Conservation (phyloP, 2,113 vertebrate genomes). For the Megaceryle maxima region DNA sequence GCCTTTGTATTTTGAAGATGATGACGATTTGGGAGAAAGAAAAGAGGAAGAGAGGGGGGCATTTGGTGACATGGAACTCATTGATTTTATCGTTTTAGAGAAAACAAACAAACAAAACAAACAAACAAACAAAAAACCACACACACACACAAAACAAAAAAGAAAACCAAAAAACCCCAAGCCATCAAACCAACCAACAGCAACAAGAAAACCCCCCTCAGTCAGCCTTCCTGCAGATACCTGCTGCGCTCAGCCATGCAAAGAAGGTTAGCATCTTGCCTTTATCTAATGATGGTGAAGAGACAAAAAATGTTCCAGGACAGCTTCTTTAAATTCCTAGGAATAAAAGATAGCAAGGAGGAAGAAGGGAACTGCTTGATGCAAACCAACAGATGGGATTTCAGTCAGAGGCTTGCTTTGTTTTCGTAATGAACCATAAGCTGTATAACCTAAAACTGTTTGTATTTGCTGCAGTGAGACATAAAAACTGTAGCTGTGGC, state of each 20-base stretch:
- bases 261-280: neutral
- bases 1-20: neutral
- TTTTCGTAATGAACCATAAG: slow-evolving; percentile 51
- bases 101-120: too few relatives aligned
- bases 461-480: slow-evolving; percentile 30
- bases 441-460: slow-evolving; percentile 32
- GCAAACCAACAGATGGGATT: slow-evolving; percentile 38
- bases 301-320: neutral
- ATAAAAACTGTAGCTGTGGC: neutral
- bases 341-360: neutral
- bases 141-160: too few relatives aligned
- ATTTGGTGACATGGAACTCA: neutral
- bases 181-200: neutral
- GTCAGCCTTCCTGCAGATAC: neutral
- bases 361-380: slow-evolving; percentile 5
- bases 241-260: neutral
- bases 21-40: neutral
- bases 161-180: too few relatives aligned
- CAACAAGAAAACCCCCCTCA: neutral
- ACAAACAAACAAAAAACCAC: too few relatives aligned
- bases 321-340: slow-evolving; percentile 1
- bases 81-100: neutral
- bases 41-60: neutral
- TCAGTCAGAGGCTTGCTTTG: slow-evolving; percentile 32
- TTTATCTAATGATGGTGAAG: neutral